These are phyloP conservation scores for Acomys russatus DNA, from an alignment of 2,797 vertebrate species.

Conservation along the genomic window DNA sequence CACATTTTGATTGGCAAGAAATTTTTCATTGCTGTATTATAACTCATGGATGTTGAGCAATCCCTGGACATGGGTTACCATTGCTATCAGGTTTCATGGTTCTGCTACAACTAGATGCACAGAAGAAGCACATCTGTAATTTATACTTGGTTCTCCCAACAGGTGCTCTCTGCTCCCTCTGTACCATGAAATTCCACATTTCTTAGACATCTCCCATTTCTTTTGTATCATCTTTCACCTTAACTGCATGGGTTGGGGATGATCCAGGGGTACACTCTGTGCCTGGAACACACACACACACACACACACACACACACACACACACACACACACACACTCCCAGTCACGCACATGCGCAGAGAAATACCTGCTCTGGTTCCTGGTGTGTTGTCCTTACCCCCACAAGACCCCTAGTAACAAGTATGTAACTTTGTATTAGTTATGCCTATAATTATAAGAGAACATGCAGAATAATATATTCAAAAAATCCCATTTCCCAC, in stretches of 20 bases:
- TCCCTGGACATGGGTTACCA: neutral
- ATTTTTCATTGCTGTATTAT: neutral
- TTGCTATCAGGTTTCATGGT: too few species aligned
- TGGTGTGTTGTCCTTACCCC: neutral
- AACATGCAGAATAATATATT: conserved; percentile 66
- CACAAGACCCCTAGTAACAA: conserved; percentile 51
- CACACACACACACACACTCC: neutral
- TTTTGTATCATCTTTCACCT: neutral
- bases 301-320: neutral
- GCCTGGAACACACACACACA: neutral
- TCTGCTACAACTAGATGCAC: neutral
- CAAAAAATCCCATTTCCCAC: conserved; percentile 64
- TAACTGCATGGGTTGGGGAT: neutral
- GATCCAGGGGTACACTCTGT: fast-evolving
- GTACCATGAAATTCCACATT: neutral
- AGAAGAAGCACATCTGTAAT: fast-evolving
- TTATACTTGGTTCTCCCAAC: neutral
- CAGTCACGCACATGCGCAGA: too few species aligned
- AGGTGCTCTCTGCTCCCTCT: neutral
- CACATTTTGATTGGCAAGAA: neutral
- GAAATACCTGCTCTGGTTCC: neutral
- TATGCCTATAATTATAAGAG: conserved; percentile 78
- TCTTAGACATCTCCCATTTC: neutral
- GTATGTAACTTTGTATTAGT: conserved; percentile 66
- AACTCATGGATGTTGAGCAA: neutral